Conservation (phyloP, 2,888 invertebrate species). For the Euspilapteryx auroguttella region DNA sequence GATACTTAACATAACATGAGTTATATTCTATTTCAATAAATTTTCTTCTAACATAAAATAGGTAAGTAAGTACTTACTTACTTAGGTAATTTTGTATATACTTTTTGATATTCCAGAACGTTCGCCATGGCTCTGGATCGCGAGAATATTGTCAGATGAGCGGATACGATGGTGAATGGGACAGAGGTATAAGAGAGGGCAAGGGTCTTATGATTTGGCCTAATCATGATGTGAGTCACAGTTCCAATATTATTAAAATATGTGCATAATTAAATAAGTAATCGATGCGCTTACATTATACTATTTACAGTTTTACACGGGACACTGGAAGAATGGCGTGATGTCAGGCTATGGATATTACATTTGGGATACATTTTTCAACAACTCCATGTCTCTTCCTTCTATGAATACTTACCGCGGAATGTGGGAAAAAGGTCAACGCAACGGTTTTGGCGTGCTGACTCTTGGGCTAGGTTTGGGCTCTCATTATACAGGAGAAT, state of each 20-base stretch:
- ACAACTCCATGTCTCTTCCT: conserved; percentile 54
- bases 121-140: conserved; percentile 37
- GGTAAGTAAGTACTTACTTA: too few relatives aligned
- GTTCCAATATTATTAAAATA: too few relatives aligned
- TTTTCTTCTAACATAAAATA: too few relatives aligned
- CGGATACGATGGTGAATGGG: conserved; percentile 61
- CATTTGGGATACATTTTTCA: conserved; percentile 55
- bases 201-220: conserved; percentile 63
- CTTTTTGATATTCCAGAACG: conserved; percentile 20
- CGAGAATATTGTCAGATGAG: conserved; percentile 34
- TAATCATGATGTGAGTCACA: conserved; percentile 63
- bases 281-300: too few relatives aligned
- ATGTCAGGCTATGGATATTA: conserved; percentile 64
- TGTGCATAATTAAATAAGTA: too few relatives aligned
- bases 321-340: conserved; percentile 58
- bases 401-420: conserved; percentile 55
- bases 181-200: conserved; percentile 50
- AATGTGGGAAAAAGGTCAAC: conserved; percentile 53
- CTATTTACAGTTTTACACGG: conserved; percentile 60
- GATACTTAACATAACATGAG: too few relatives aligned
- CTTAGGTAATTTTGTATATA: not conserved
- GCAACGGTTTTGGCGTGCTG: conserved; percentile 48
- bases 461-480: conserved; percentile 56
- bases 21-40: too few relatives aligned
- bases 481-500: conserved; percentile 56